Percentiles rank a stretch among this genome's conserved stretches.
Conservation (phyloP, 1,140 invertebrate species). For the Drosophila baimaii region DNA sequence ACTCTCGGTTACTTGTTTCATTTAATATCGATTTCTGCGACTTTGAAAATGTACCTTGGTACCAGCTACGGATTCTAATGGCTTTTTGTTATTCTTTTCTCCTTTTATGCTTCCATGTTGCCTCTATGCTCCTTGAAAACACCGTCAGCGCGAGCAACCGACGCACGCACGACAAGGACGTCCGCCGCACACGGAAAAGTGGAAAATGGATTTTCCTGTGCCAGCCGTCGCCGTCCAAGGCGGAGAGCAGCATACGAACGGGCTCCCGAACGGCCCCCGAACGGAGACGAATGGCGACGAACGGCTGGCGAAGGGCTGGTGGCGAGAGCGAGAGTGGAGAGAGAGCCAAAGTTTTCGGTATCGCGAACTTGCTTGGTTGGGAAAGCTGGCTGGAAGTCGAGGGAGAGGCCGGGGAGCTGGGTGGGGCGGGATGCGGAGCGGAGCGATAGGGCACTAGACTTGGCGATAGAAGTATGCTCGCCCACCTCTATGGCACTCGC, state of each 20-base stretch:
- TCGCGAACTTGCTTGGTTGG: constrained; percentile 2
- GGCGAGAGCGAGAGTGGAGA: not conserved
- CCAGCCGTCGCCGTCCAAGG: constrained; percentile 4
- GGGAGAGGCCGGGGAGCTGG: not conserved
- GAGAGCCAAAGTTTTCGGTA: constrained; percentile 10
- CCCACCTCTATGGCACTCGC: constrained; percentile 2
- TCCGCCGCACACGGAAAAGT: constrained; percentile 70
- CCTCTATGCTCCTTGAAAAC: constrained; percentile 45
- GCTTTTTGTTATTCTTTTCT: constrained; percentile 26
- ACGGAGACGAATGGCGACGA: constrained; percentile 2
- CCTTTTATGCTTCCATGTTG: constrained; percentile 34
- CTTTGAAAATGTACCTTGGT: constrained; percentile 23
- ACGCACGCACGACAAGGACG: constrained; percentile 75
- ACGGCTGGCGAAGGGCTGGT: constrained; percentile 2
- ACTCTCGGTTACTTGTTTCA: constrained; percentile 8
- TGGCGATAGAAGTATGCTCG: not conserved
- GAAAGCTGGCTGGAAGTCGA: constrained; percentile 7
- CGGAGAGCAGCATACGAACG: constrained; percentile 3
- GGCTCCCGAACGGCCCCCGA: not conserved
- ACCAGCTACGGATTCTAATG: constrained; percentile 11
- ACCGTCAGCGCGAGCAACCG: constrained; percentile 59
- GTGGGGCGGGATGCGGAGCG: not conserved
- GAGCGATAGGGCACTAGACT: not conserved
- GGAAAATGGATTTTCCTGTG: constrained; percentile 71
- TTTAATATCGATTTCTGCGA: constrained; percentile 36